Evolutionary conservation across 2,797 vertebrate species (phyloP).

Genomic region (Syndactyla subalaris): DNA sequence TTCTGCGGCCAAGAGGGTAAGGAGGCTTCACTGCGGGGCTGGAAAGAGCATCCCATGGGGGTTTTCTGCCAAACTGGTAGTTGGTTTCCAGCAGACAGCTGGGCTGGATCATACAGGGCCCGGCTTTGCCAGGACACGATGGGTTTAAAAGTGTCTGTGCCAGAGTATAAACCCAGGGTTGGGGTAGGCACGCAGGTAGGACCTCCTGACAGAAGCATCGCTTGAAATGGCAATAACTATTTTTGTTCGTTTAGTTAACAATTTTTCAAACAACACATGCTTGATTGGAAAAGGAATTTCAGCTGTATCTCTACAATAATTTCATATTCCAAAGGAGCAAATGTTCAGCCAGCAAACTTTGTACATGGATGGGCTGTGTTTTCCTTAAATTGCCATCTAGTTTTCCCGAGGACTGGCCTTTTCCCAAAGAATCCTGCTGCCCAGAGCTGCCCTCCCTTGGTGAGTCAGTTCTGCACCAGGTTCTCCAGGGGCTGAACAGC

Average conservation of each 20-base stretch:
- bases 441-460: neutral
- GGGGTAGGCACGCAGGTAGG: neutral
- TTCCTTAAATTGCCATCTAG: neutral
- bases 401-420: neutral
- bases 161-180: neutral
- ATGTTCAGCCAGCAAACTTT: neutral
- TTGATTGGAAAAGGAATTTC: neutral
- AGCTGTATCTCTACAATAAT: neutral
- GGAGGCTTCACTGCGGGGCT: neutral
- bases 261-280: neutral
- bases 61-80: accelerated
- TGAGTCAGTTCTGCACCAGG: neutral
- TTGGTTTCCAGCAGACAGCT: accelerated
- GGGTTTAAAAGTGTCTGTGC: neutral
- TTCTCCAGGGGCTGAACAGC: accelerated
- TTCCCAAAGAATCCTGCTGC: neutral
- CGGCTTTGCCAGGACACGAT: neutral
- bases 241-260: neutral
- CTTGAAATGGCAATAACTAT: neutral
- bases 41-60: neutral
- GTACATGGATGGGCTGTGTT: accelerated
- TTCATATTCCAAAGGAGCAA: neutral
- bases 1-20: neutral
- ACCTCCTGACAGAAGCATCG: neutral
- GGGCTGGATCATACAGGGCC: neutral